A percentile compares a stretch with the other conserved stretches of the same genome.
Conservation (phyloP, 2,113 vertebrate species). For the Steatornis caripensis region DNA sequence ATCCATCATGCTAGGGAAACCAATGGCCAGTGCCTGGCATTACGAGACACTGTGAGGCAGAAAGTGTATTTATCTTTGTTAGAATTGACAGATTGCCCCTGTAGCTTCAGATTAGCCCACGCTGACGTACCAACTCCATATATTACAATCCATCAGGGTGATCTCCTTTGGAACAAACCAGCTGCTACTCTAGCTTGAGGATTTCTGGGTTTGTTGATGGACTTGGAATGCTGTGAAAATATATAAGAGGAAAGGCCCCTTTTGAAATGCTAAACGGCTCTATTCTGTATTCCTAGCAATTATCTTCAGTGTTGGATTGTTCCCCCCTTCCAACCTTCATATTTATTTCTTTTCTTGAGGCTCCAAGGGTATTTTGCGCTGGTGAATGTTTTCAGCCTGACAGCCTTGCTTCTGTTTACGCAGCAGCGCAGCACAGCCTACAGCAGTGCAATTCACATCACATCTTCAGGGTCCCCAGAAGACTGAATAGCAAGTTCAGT, state of each 20-base stretch:
- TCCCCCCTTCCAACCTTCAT: not conserved
- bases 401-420: not conserved
- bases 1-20: constrained; percentile 70
- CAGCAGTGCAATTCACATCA: not conserved
- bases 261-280: constrained; percentile 52
- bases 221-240: not conserved
- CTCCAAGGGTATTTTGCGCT: not conserved
- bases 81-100: constrained; percentile 46
- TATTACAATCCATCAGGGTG: constrained; percentile 45
- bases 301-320: not conserved
- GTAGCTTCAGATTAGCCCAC: constrained; percentile 44
- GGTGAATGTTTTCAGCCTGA: not conserved
- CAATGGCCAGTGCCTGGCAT: constrained; percentile 16
- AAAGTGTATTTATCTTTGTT: constrained; percentile 70
- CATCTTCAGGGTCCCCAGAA: not conserved
- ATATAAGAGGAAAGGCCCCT: not conserved
- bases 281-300: constrained; percentile 22
- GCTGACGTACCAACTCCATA: not conserved
- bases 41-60: constrained; percentile 42
- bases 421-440: not conserved
- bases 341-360: not conserved
- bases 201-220: not conserved
- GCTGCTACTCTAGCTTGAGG: not conserved
- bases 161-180: constrained; percentile 39
- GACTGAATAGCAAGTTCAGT: not conserved